Percentiles rank a stretch among this genome's conserved stretches.
phyloP scores from a whole-genome alignment of 2,113 vertebrate species.

The Gulo gulo region DNA sequence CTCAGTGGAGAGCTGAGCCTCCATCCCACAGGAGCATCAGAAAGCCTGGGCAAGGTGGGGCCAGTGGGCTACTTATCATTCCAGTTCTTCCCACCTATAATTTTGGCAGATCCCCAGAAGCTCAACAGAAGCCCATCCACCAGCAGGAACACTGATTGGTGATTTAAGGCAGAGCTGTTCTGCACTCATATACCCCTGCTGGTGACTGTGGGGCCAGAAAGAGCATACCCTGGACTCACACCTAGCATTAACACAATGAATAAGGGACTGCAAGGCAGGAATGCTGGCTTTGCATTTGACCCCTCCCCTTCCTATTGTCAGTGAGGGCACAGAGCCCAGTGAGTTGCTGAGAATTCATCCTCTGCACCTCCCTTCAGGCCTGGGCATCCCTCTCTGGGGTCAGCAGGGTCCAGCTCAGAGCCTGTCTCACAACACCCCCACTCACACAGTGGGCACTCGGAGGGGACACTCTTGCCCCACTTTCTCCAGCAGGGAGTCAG shows the following conservation, averaged over 20 bases:
- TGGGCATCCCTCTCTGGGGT: neutral
- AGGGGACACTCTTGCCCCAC: too few relatives aligned
- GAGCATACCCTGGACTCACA: neutral
- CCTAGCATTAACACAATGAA: neutral
- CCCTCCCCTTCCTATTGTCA: too few relatives aligned
- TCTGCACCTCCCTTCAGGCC: neutral
- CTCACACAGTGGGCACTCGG: too few relatives aligned
- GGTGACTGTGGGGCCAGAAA: neutral
- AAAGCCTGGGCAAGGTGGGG: neutral
- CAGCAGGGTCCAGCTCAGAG: neutral
- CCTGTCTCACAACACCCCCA: neutral
- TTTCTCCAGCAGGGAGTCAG: neutral
- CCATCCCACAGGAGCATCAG: neutral
- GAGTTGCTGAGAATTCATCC: neutral
- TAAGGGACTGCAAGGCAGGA: neutral
- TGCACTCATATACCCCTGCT: neutral
- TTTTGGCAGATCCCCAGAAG: neutral
- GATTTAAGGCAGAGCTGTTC: neutral
- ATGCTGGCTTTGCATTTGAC: too few relatives aligned
- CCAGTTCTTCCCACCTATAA: neutral
- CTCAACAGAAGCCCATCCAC: neutral
- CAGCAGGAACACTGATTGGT: neutral
- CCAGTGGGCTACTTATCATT: neutral
- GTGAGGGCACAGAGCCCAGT: neutral
- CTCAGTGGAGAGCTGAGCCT: neutral